Base-by-base conservation (phyloP, 2,797 vertebrate species). In the Malacoraja senta region DNA sequence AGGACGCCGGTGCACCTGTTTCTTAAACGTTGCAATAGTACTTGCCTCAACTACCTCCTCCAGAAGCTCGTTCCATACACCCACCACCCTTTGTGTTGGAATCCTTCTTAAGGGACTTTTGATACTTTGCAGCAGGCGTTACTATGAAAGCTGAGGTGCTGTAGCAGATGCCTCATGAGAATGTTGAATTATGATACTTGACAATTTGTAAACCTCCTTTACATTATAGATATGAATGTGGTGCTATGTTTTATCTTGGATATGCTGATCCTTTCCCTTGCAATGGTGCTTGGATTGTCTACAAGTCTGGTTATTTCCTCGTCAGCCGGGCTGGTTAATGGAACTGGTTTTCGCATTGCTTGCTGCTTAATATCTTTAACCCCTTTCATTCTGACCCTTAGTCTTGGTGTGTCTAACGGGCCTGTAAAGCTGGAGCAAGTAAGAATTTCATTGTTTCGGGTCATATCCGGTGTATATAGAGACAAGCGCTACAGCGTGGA, bases 191-290 rank as follows among this genome's bases (percentile, higher is more conserved):
- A 58, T 76, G 26, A 97, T 97, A 97, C 97, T 97, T 97, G 97
- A 97, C 71, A 96, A 95, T 95, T 96, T 94, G 95, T 95, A 96
- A 93, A 95, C 95, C 95, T 95, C 94, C 96, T 97, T 97, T 97
- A 96, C 96, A 96, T 93, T 94, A 61, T 93, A 91, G 92, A 93
- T 74, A 29, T 71, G 72, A 74, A 72, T 58, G 96, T 95, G 96
- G 96, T 97, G 96, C 95, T 96, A 96, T 95, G 94, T 95, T 63
- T 95, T 96, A 71, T 96, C 95, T 96, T 97, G 95, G 94, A 96
- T 94, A 94, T 95, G 95, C 95, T 95, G 95, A 94, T 94, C 95
- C 96, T 95, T 94, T 96, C 61, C 93, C 94, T 95, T 95, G 94
- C 96, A 95, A 96, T 96, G 96, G 96, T 97, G 96, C 96, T 96